Evolutionary conservation across 2,797 vertebrate genomes (phyloP), one percentile per base, ranked within the genome.

Genomic region (Amazona ochrocephala): DNA sequence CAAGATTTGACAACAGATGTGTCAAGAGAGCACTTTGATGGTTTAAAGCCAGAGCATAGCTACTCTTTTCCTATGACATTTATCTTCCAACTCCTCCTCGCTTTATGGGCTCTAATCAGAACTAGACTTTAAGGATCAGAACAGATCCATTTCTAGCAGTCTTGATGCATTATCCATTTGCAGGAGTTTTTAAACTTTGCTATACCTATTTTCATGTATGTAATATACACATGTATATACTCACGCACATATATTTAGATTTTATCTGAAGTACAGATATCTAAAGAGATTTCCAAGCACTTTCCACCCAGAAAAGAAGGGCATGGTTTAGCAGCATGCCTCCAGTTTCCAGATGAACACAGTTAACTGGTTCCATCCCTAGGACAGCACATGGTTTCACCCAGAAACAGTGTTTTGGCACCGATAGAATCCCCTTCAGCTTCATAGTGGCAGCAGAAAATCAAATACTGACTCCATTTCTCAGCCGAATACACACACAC

Each of bases 1-100:
- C 94, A 90, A 17, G 95, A 77, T 84, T 74, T 95, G 95, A 95
- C 90, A 95, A 66, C 30, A 51, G 56, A 53, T 89, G 96, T 93
- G 96, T 89, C 87, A 61, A 56, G 83, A 70, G 62, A 82, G 47
- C 21, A 39, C 83, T 97, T 95, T 91, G 94, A 94, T 97, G 62
- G 12, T 41, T 47, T n/a, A 78, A 92, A 96, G 66, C 81, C 79
- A 10, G 87, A 88, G 87, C 44, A 1, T 2, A 50, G 90, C 53
- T 70, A 51, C 76, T 21, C 67, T 92, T 88, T 88, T 58, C 75
- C 72, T 60, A 22, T 42, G 87, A 82, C 80, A 82, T 94, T 92
- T 93, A 66, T 91, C 77, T 75, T 44, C 79, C 83, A 88, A 2
- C 71, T 93, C 44, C 80, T 77, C n/a, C 74, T 60, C 30, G 1